Base-by-base conservation (phyloP, 1,140 invertebrate species). In the Battus philenor region DNA sequence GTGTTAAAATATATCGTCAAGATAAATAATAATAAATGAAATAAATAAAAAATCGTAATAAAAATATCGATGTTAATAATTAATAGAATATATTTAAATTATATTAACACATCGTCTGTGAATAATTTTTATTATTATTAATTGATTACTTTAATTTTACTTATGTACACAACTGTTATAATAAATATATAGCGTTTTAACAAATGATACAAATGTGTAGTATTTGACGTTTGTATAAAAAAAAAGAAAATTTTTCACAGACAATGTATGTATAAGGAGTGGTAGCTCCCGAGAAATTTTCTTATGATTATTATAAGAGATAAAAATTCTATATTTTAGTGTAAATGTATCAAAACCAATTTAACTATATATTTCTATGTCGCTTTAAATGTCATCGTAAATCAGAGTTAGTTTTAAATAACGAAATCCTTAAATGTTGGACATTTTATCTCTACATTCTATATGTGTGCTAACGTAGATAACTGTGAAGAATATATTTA, bases 301-400 rank as follows among this genome's bases (percentile, higher is more conserved):
- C 80, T 84, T 84, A 84, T 84, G 80, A 84, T 81, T 81, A 84
- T 70, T 70, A 53, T 84, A 84, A 81, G 77, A 69, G 65, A 71
- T 66, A 67, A 66, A 72, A 62, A 52, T 54, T 67, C 54, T 78
- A 67, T 81, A 80, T 84, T 80, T 78, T 76, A 79, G 64, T 64
- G 62, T 77, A 54, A 74, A 64, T 63, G 62, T 69, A 72, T 78
- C 66, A 64, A n/a, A n/a, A 70, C 54, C 56, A 17, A 41, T 29
- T 73, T 68, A 58, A 50, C 55, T 69, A 57, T 76, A 72, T 68
- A 73, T 73, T 74, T 80, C 56, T 73, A 72, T 83, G 65, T 80
- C 76, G 75, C 76, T 83, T 83, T 77, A 54, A 66, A 73, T 78
- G 73, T 80, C 68, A 74, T 66, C 48, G 50, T 64, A 60, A 59